These are phyloP conservation scores for Electrona antarctica DNA, from an alignment of 2,113 vertebrate genomes.

Conservation along the genomic window DNA sequence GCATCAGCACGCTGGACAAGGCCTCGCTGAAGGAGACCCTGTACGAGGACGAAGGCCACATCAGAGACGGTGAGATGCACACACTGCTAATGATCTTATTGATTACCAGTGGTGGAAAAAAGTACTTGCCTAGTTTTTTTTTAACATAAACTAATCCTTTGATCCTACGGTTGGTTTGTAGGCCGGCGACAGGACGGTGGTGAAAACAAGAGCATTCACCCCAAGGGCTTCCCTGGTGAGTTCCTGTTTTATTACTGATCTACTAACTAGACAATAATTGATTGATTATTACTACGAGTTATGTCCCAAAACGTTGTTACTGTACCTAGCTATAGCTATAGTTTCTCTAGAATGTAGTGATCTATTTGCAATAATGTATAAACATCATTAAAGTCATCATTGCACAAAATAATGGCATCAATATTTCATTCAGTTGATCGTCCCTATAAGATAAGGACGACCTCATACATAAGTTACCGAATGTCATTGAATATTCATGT, in stretches of 20 bases:
- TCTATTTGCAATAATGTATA: not conserved
- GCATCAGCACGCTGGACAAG: conserved; percentile 83
- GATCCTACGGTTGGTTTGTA: conserved; percentile 13
- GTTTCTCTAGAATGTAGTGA: not conserved
- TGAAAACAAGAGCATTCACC: conserved; percentile 73
- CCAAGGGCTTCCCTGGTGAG: conserved; percentile 72
- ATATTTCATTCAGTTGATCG: too few species aligned
- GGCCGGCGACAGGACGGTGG: conserved; percentile 68
- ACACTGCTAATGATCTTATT: too few species aligned
- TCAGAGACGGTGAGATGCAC: conserved; percentile 82
- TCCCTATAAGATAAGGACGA: too few species aligned
- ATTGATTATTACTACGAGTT: too few species aligned
- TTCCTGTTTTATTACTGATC: not conserved
- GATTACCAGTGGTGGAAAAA: too few species aligned
- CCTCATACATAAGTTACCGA: too few species aligned
- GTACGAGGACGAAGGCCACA: conserved; percentile 87
- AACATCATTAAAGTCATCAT: not conserved
- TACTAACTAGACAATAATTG: too few species aligned
- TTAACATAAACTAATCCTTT: not conserved
- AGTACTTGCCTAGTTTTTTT: not conserved
- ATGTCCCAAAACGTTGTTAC: too few species aligned
- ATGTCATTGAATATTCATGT: too few species aligned
- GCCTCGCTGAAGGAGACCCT: conserved; percentile 85
- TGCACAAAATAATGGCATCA: too few species aligned
- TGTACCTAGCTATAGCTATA: not conserved